Percentiles rank a stretch among this genome's conserved stretches.
Conservation (phyloP, 30 jellyfish, hydroid and myxozoan species). For the Aurelia coerulea region DNA sequence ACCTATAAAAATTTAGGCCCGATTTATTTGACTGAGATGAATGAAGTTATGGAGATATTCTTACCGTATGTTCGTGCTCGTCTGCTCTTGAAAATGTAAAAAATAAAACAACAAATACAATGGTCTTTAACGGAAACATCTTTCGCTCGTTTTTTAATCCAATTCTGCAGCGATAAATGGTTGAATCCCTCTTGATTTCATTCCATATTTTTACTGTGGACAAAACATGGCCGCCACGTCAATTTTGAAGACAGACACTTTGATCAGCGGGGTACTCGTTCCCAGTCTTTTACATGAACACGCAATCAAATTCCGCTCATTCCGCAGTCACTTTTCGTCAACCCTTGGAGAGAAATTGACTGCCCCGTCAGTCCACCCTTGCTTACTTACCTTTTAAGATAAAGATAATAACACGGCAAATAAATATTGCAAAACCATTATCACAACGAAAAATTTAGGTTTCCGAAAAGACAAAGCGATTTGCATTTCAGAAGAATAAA, state of each 20-base stretch:
- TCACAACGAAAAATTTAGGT: too few relatives aligned
- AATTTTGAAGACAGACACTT: slow-evolving; percentile 20
- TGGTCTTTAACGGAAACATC: slow-evolving; percentile 12
- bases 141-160: neutral
- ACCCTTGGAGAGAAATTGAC: too few relatives aligned
- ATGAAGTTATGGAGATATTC: neutral
- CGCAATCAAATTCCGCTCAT: slow-evolving; percentile 2
- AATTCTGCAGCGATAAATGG: neutral
- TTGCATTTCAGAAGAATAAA: too few relatives aligned
- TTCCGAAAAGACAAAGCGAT: too few relatives aligned
- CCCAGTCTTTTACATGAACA: slow-evolving; percentile 19
- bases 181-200: neutral
- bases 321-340: too few relatives aligned
- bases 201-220: neutral
- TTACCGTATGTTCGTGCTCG: slow-evolving; percentile 70
- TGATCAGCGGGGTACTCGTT: slow-evolving; percentile 59
- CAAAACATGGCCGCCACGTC: slow-evolving; percentile 85
- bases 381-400: too few relatives aligned
- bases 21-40: neutral
- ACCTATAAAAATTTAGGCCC: neutral
- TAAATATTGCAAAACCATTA: too few relatives aligned
- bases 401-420: too few relatives aligned
- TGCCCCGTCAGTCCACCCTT: neutral
- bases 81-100: slow-evolving; percentile 27
- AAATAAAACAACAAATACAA: slow-evolving; percentile 10